A percentile compares a stretch with the other conserved stretches of the same genome.
These are phyloP conservation scores for Magallana ariakensis DNA, from an alignment of 1,140 invertebrate species.

Conservation along the genomic window DNA sequence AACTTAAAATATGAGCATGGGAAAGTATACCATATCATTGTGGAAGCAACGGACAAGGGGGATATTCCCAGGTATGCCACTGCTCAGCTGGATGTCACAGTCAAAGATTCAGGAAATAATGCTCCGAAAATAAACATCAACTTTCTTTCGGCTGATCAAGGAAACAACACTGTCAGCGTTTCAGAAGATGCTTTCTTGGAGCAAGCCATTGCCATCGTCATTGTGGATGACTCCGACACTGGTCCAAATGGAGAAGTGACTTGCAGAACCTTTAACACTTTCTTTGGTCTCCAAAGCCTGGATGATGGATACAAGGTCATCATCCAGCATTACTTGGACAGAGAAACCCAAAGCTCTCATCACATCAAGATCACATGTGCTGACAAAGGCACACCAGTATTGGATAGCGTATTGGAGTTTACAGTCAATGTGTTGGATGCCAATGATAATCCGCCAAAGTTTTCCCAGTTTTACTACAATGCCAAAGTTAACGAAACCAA, in stretches of 20 bases:
- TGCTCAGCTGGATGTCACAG: constrained; percentile 88
- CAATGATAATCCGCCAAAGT: constrained; percentile 68
- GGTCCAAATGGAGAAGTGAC: constrained; percentile 56
- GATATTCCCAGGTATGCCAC: constrained; percentile 46
- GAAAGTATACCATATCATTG: constrained; percentile 53
- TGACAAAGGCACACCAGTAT: constrained; percentile 63
- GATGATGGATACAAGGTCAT: constrained; percentile 51
- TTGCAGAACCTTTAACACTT: constrained; percentile 47
- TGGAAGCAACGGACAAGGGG: constrained; percentile 59
- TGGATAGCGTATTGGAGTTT: constrained; percentile 58
- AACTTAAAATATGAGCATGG: constrained; percentile 52
- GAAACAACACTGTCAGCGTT: constrained; percentile 44
- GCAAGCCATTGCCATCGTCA: constrained; percentile 48
- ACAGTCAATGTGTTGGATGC: constrained; percentile 62
- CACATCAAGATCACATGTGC: constrained; percentile 61
- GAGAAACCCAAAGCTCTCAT: constrained; percentile 56
- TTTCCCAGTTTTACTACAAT: constrained; percentile 56
- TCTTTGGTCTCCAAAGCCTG: constrained; percentile 49
- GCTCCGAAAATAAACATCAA: constrained; percentile 92
- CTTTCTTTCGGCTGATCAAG: constrained; percentile 84
- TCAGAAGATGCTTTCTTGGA: constrained; percentile 46
- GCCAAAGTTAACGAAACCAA: constrained; percentile 60
- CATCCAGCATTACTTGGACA: constrained; percentile 58
- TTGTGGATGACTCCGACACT: constrained; percentile 53
- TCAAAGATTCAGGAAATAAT: constrained; percentile 89